A percentile compares a stretch with the other conserved stretches of the same genome.
Conservation (phyloP, 2,113 vertebrate genomes). For the Dolichotis patagonum region DNA sequence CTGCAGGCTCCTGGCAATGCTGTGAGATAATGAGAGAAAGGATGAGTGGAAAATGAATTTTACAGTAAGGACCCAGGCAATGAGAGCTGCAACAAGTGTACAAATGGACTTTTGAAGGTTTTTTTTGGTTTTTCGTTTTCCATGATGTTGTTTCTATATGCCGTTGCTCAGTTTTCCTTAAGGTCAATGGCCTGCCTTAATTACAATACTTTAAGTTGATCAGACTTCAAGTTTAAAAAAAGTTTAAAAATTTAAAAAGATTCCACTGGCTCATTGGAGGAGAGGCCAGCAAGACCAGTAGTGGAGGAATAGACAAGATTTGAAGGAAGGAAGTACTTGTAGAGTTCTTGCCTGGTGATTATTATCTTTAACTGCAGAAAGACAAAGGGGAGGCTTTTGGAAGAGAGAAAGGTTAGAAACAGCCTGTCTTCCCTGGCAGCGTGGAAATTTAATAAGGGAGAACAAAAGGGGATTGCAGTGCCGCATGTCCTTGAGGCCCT, state of each 20-base stretch:
- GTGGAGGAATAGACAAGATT: background rate
- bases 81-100: too few relatives aligned
- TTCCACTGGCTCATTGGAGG: background rate
- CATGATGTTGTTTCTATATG: background rate
- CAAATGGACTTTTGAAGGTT: background rate
- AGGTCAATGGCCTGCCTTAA: background rate
- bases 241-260: background rate
- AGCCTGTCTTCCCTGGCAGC: background rate
- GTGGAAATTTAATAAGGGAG: background rate
- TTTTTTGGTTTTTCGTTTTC: too few relatives aligned
- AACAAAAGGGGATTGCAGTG: background rate
- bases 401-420: background rate
- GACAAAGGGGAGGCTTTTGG: background rate
- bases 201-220: too few relatives aligned
- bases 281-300: background rate
- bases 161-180: background rate
- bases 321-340: background rate
- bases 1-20: background rate
- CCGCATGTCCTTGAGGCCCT: background rate
- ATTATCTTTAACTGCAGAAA: background rate
- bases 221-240: too few relatives aligned
- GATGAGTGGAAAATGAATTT: background rate
- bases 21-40: background rate
- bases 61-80: background rate
- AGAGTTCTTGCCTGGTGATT: background rate